phyloP scores from a whole-genome alignment of 2,113 vertebrate species.

The Polypterus senegalus region DNA sequence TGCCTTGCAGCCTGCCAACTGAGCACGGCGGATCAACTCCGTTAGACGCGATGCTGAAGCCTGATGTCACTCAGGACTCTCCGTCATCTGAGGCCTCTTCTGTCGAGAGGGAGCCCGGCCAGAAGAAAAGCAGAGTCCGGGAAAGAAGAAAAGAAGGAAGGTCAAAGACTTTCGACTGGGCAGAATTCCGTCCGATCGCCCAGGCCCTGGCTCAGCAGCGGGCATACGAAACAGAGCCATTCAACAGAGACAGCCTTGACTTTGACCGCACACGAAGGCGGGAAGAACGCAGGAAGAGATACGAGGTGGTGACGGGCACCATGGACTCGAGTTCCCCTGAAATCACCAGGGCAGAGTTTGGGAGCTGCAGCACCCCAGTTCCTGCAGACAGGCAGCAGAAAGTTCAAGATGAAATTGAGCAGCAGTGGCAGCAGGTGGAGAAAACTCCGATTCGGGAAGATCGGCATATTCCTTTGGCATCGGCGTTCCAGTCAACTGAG shows the following conservation, averaged over 20 bases:
- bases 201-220: conserved; percentile 60
- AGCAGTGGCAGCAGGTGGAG: conserved; percentile 64
- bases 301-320: conserved; percentile 36
- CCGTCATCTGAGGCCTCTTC: conserved; percentile 45
- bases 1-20: conserved; percentile 38
- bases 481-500: conserved; percentile 28
- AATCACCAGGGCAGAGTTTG: conserved; percentile 26
- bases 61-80: conserved; percentile 51
- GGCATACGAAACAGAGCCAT: conserved; percentile 40
- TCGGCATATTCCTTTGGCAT: conserved; percentile 45
- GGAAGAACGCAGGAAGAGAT: conserved; percentile 51
- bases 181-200: conserved; percentile 59
- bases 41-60: conserved; percentile 39
- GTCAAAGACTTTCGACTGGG: conserved; percentile 66
- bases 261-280: conserved; percentile 38
- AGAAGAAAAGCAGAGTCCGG: conserved; percentile 42
- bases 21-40: conserved; percentile 41
- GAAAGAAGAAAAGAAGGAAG: conserved; percentile 56
- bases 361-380: conserved; percentile 12
- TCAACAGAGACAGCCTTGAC: conserved; percentile 38
- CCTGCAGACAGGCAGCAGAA: conserved; percentile 41
- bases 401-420: conserved; percentile 58
- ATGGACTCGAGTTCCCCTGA: conserved; percentile 7
- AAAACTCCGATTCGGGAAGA: conserved; percentile 58
- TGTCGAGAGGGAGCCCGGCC: conserved; percentile 37